Evolutionary conservation across 1,140 invertebrate genomes (phyloP).

Genomic region (Bombus huntii): DNA sequence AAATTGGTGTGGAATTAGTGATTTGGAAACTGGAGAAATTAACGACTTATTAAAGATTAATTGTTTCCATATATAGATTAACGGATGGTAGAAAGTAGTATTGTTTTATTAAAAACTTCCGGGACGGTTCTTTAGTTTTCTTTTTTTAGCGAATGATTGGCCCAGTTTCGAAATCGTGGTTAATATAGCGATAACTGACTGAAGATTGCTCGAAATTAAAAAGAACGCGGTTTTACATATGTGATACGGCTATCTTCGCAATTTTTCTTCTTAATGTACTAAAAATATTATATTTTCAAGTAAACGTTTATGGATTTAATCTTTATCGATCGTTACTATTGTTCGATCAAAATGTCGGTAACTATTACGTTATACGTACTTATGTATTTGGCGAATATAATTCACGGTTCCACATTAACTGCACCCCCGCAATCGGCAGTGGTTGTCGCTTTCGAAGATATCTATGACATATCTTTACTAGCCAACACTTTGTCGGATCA

Average conservation of each 20-base stretch:
- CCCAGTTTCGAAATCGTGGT: conserved; percentile 7
- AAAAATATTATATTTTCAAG: too few species aligned
- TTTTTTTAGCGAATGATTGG: conserved; percentile 1
- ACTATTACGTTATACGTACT: conserved; percentile 9
- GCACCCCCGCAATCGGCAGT: conserved; percentile 75
- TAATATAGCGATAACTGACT: conserved; percentile 1
- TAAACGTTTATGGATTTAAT: neutral
- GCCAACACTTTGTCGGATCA: conserved; percentile 78
- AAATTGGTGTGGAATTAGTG: too few species aligned
- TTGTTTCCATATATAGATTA: neutral
- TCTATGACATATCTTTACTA: conserved; percentile 78
- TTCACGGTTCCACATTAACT: conserved; percentile 65
- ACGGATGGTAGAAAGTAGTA: neutral
- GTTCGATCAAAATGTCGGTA: conserved; percentile 21
- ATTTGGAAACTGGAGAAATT: too few species aligned
- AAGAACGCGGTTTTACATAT: neutral
- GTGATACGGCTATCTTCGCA: neutral
- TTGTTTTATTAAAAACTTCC: neutral
- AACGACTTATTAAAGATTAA: neutral
- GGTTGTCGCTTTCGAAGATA: conserved; percentile 77
- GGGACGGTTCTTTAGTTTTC: neutral
- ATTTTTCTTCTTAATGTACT: neutral
- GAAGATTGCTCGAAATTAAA: neutral
- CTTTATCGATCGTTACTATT: neutral
- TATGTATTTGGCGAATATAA: conserved; percentile 18